Conservation (phyloP, 2,797 vertebrate species). For the Chrysocyon brachyurus region DNA sequence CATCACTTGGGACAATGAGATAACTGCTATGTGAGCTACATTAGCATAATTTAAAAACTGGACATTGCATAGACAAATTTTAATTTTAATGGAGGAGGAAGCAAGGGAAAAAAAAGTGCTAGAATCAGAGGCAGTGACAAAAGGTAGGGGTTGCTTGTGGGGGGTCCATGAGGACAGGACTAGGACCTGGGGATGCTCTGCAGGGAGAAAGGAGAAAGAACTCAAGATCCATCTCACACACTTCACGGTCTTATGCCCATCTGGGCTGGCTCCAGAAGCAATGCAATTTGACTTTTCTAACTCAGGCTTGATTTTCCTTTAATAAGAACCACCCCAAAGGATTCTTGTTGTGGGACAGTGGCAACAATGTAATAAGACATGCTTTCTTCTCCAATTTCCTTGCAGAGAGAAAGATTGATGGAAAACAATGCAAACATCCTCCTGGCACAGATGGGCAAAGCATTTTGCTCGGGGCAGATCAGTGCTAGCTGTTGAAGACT, state of each 20-base stretch:
- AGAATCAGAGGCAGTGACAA: neutral
- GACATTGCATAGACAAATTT: neutral
- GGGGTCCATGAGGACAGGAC: neutral
- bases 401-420: conserved; percentile 30
- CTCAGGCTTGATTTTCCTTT: conserved; percentile 32
- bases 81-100: neutral
- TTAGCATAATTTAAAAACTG: neutral
- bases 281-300: conserved; percentile 2
- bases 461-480: conserved; percentile 38
- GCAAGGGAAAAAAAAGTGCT: neutral
- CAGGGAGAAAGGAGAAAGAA: neutral
- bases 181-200: neutral
- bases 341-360: conserved; percentile 15
- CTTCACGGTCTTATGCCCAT: neutral
- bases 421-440: conserved; percentile 17
- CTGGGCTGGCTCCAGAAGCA: neutral
- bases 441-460: conserved; percentile 40
- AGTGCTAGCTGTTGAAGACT: neutral
- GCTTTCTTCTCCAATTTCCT: conserved; percentile 61
- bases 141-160: neutral
- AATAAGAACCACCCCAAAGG: neutral
- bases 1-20: neutral
- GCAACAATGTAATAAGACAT: conserved; percentile 37
- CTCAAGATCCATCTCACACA: neutral
- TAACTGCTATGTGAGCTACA: neutral